A percentile compares a stretch with the other conserved stretches of the same genome.
phyloP scores from a whole-genome alignment of 2,113 vertebrate species.

The Acinonyx jubatus region DNA sequence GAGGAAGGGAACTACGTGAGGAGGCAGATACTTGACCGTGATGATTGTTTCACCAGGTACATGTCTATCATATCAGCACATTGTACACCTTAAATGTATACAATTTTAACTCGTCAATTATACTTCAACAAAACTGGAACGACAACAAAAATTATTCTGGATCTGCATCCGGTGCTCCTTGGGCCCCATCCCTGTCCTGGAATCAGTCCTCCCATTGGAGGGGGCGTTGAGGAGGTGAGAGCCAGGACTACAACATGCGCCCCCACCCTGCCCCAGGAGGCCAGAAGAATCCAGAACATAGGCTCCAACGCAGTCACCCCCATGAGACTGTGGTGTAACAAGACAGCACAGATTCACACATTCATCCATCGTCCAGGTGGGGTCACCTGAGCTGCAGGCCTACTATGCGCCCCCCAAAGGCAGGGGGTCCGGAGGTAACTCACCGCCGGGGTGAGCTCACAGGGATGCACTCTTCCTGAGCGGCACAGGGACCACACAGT shows the following conservation, averaged over 20 bases:
- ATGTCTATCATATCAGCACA: no score
- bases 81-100: no score
- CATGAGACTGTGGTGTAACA: neutral
- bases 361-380: neutral
- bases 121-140: neutral
- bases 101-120: no score
- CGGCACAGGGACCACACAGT: neutral
- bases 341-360: no score
- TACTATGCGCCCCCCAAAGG: neutral
- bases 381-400: neutral
- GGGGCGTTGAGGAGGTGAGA: no score
- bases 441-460: neutral
- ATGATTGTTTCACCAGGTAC: neutral
- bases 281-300: neutral
- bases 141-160: neutral
- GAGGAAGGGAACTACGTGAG: neutral
- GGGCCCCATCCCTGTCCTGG: neutral
- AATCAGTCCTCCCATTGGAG: accelerated
- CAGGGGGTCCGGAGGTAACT: neutral
- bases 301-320: neutral
- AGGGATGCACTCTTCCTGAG: neutral
- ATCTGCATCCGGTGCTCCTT: accelerated
- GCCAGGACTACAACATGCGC: accelerated
- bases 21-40: accelerated
- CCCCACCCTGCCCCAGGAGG: neutral